Evolutionary conservation across 2,888 invertebrate genomes (phyloP), one percentile per base, ranked within the genome.

Genomic region (Tolmerus cingulatus): DNA sequence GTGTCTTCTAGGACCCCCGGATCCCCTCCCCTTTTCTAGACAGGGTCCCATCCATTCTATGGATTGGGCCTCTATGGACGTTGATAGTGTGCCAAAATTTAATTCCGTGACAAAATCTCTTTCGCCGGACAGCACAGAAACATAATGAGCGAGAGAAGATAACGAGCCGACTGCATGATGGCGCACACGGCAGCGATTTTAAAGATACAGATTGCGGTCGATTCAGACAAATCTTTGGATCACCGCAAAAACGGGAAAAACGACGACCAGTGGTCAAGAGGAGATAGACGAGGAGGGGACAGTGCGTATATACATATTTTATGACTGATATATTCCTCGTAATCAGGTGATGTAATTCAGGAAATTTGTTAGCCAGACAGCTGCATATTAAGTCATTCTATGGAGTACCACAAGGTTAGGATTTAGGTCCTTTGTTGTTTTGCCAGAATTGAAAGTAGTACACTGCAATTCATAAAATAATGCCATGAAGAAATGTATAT

Each of bases 1-100:
- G 37, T 19, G 12, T 66, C 66, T n/a, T 66, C 12, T 19, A 14
- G 23, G 2, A 0, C 27, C 66, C 12, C 57, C 37, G 7, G n/a
- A n/a, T 37, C 7, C 8, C 1, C 9, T 9, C 40, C 40, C 51
- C n/a, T n/a, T 8, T 51, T 51, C 51, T 51, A 51, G n/a, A n/a
- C 19, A 76, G 19, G 12, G 19, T 37, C 19, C 9, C 14, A 30
- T 40, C 34, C n/a, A 34, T 76, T 76, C 34, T 76, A 34, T 37
- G 66, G 66, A 66, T 66, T 1, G 51, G n/a, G n/a, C 16, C 46
- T 81, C n/a, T 55, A 46, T 51, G 82, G 82, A 37, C 37, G 82
- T 66, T 84, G 66, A 57, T 84, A 34, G 66, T 66, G 82, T 84
- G 82, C 82, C 82, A 84, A 84, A 76, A 81, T 84, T 84, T 84